Base-by-base conservation (phyloP, 2,888 invertebrate species). In the Stenichneumon culpator region DNA sequence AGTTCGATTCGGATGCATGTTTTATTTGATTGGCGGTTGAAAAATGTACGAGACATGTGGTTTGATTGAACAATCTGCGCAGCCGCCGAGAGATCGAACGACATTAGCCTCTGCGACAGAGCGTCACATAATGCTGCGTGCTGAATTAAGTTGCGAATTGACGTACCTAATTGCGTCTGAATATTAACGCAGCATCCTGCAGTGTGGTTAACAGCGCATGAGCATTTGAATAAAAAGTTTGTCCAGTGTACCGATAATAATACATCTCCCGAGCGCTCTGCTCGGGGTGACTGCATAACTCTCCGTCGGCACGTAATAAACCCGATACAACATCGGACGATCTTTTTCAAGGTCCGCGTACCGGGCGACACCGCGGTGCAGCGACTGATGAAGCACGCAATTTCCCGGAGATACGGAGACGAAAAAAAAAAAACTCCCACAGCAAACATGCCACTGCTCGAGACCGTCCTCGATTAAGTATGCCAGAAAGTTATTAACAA, bases 391-490 rank as follows among this genome's bases (percentile, higher is more conserved):
- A 54, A 63, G 69, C 19, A 78, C 83, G 86, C 84, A 79, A 84
- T 77, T 82, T 83, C 75, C 82, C 67, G 60, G 68, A 68, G 3
- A 65, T 16, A 67, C 44, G 25, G 9, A 50, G 60, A 54, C 19
- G 28, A 79, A 65, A 50, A 68, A 84, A 84, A 84, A 84, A 73
- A 69, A 60, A 19, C 52, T 44, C 25, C 39, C 73, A 60, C 54
- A 22, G 73, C 69, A 82, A 78, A 82, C 78, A 68, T 22, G 44
- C 54, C 39, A 65, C 54, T 54, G 63, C 69, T 19, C 36, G 7
- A 52, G 47, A 70, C 65, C 60, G 73, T 57, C 86, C 86, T 86
- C 75, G 81, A 83, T 86, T 83, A 83, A 57, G 54, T 70, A 81
- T 79, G 74, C 83, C 52, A 78, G 28, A 75, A 73, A 83, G 65